Base-by-base conservation (phyloP, 1,140 invertebrate species). In the Heliconius hewitsoni region DNA sequence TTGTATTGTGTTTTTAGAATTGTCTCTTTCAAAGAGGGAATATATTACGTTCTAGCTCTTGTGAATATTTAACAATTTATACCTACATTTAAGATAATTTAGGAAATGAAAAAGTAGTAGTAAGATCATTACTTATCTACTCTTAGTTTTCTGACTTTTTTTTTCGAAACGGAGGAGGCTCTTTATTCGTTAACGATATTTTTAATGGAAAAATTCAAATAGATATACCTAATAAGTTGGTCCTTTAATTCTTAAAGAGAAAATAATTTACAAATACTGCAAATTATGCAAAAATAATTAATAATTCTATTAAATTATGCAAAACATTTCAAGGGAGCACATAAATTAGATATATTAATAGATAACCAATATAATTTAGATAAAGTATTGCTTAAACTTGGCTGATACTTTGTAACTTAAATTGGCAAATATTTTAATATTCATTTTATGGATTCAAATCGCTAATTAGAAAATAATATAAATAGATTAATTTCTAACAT, bases 1-100 rank as follows among this genome's bases (percentile, higher is more conserved):
- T 74, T 77, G 71, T 81, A 60, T 74, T 30, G 72, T 71, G 79
- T 77, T 73, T 70, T 72, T 72, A 42, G 72, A 50, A 74, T 66
- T 78, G 39, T 74, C 73, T 30, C 39, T 75, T 74, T 77, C 42
- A 77, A 77, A 55, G 19, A 16, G 70, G 5, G 42, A 71, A 72
- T 73, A 73, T 18, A 37, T 71, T 72, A 57, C 34, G 30, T 34
- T 8, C n/a, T 42, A 66, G 5, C 34, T 27, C 23, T 34, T 13
- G 16, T 23, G 18, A 57, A 34, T 6, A 2, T 11, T 37, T 74
- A 72, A 37, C n/a, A 39, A 72, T n/a, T 42, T 72, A 19, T n/a
- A 39, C 11, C 30, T 72, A 9, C 8, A 39, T 23, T 72, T 72
- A 72, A 66, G 27, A 66, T 66, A 66, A 66, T 66, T 66, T 27